Conservation (phyloP, 2,888 invertebrate species). For the Bhutanitis thaidina region DNA sequence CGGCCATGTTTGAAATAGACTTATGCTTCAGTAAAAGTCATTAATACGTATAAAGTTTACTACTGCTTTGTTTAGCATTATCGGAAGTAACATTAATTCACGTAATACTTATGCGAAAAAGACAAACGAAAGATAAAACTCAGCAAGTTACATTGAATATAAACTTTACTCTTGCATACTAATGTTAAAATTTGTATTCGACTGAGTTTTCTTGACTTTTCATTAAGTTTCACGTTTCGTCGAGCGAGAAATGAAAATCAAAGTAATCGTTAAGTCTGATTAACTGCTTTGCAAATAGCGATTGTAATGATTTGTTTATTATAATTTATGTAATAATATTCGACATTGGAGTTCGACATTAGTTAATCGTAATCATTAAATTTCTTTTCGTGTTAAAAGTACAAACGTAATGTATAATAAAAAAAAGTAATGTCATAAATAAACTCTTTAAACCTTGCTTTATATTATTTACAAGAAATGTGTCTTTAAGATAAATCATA, state of each 20-base stretch:
- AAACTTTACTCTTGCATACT: constrained; percentile 77
- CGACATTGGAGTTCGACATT: constrained; percentile 30
- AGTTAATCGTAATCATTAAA: constrained; percentile 15
- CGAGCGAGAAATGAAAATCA: constrained; percentile 67
- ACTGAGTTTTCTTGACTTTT: constrained; percentile 75
- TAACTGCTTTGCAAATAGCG: constrained; percentile 55
- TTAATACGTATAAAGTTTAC: constrained; percentile 27
- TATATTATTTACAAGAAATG: constrained; percentile 29
- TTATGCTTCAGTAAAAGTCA: constrained; percentile 11
- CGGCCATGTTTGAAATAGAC: constrained; percentile 21
- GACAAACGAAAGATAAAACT: constrained; percentile 68
- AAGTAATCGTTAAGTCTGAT: constrained; percentile 72
- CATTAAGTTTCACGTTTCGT: constrained; percentile 71
- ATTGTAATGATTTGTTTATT: constrained; percentile 48
- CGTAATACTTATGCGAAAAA: constrained; percentile 60
- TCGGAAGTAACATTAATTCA: constrained; percentile 51
- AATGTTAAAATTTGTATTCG: constrained; percentile 76
- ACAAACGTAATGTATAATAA: no score
- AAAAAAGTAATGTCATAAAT: no score
- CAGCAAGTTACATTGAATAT: constrained; percentile 75
- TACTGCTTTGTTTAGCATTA: constrained; percentile 40
- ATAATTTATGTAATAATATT: constrained; percentile 40
- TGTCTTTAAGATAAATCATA: constrained; percentile 60
- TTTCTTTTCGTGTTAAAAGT: no score
- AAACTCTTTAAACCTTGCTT: constrained; percentile 15